Evolutionary conservation across 35 echinoderm and acorn worm species (phyloP), one percentile per base, ranked within the genome.

Genomic region (Chiridota heheva): DNA sequence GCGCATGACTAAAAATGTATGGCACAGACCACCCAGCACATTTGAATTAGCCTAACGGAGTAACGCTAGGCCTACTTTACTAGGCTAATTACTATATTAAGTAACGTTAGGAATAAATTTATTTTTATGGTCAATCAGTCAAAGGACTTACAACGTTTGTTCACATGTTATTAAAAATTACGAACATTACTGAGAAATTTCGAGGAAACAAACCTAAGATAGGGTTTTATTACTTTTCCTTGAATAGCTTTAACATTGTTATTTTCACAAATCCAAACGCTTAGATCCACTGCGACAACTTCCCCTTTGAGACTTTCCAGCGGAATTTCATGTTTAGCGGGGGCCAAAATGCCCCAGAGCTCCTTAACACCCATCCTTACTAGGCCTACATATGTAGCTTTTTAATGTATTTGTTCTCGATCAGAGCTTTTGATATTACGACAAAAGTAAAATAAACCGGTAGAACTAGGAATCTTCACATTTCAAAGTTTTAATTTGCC

Each of bases 181-280:
- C 28, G n/a, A n/a, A n/a, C n/a, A n/a, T n/a, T n/a, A n/a, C n/a
- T n/a, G 15, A 25, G 1, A 2, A 4, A 43, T 15, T 75, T 2
- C 8, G n/a, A 51, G 33, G 31, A n/a, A 40, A 24, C 60, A 61
- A 51, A 98, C 95, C 95, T 84, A 26, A 98, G 79, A 85, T 91
- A 86, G 29, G 95, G 95, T 88, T 98, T 98, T 15, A 68, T 36
- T 53, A 91, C 85, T 84, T 32, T 65, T 51, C 89, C 95, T 42
- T 91, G 84, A 80, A 98, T 83, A 20, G 81, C 69, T 38, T 95
- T 88, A 15, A 91, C 76, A 6, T 69, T 67, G 7, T 81, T 36
- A 63, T 86, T 98, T 55, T 98, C 95, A 83, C 90, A 91, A 29
- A 98, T 82, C 89, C 95, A 98, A 15, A 98, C 74, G 26, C 84